phyloP scores from a whole-genome alignment of 2,888 invertebrate genomes.

The Pristionchus japonicus region DNA sequence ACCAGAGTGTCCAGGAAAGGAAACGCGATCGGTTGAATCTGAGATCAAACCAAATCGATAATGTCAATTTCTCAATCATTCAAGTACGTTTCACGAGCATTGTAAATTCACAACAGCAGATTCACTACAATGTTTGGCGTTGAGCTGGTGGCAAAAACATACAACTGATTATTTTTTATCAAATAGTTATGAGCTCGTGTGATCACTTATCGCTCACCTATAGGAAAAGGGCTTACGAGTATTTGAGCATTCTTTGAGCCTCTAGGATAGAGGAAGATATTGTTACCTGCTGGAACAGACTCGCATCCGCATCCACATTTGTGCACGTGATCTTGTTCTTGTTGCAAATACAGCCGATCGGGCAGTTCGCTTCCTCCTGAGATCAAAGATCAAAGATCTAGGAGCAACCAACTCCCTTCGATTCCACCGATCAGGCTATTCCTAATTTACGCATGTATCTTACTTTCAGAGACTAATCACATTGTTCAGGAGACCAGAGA shows the following conservation, averaged over 20 bases:
- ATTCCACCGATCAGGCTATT: too few relatives aligned
- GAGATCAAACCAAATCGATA: not conserved
- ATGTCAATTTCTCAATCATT: not conserved
- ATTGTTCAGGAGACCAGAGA: not conserved
- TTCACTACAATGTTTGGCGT: too few relatives aligned
- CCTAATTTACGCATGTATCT: too few relatives aligned
- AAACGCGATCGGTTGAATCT: slow-evolving; percentile 45
- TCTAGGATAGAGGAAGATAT: not conserved
- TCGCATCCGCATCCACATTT: not conserved
- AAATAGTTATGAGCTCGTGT: too few relatives aligned
- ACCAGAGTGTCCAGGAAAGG: slow-evolving; percentile 43
- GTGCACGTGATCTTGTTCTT: not conserved
- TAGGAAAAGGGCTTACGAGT: too few relatives aligned
- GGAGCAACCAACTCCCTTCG: not conserved
- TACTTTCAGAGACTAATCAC: not conserved
- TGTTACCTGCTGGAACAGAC: slow-evolving; percentile 39
- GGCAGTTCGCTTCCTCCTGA: slow-evolving; percentile 39
- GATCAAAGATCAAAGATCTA: not conserved
- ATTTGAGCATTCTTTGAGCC: too few relatives aligned
- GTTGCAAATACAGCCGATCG: slow-evolving; percentile 18
- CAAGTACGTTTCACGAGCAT: not conserved
- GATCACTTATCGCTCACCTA: too few relatives aligned
- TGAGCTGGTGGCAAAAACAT: too few relatives aligned
- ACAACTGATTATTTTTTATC: too few relatives aligned
- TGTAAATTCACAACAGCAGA: too few relatives aligned